Percentiles rank a stretch among this genome's conserved stretches.
Evolutionary conservation across 2,797 vertebrate species (phyloP).

Genomic region (Borostomias antarcticus): DNA sequence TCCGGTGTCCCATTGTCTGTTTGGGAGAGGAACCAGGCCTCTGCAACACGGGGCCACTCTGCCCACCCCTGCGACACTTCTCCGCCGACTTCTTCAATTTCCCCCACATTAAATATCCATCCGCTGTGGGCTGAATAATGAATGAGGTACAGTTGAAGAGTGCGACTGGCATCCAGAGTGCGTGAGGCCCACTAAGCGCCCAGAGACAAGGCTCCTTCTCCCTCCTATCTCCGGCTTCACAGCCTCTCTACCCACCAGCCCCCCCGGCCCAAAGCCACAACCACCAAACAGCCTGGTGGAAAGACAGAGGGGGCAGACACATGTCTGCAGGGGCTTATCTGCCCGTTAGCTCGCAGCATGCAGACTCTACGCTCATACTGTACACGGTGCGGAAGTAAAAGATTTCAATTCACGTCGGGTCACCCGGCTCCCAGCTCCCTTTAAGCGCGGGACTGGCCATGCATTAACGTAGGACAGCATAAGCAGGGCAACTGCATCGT

Average conservation of each 20-base stretch:
- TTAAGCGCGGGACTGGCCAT: constrained; percentile 1
- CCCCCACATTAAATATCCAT: constrained; percentile 76
- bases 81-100: constrained; percentile 71
- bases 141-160: constrained; percentile 64
- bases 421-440: constrained; percentile 6
- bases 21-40: constrained; percentile 34
- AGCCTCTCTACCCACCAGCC: background rate
- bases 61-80: constrained; percentile 36
- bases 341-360: background rate
- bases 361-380: constrained; percentile 1
- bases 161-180: constrained; percentile 43
- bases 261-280: background rate
- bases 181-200: constrained; percentile 38
- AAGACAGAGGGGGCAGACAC: background rate
- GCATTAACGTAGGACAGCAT: constrained; percentile 18
- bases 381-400: background rate
- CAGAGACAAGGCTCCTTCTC: constrained; percentile 41
- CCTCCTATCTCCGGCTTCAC: background rate
- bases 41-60: constrained; percentile 31
- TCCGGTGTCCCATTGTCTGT: constrained; percentile 34
- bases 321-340: background rate
- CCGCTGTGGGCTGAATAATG: constrained; percentile 66
- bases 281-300: background rate
- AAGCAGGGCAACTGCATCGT: constrained; percentile 22
- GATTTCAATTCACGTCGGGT: background rate